A percentile compares a stretch with the other conserved stretches of the same genome.
phyloP scores from a whole-genome alignment of 2,797 vertebrate species.

The Serranus cabrilla region DNA sequence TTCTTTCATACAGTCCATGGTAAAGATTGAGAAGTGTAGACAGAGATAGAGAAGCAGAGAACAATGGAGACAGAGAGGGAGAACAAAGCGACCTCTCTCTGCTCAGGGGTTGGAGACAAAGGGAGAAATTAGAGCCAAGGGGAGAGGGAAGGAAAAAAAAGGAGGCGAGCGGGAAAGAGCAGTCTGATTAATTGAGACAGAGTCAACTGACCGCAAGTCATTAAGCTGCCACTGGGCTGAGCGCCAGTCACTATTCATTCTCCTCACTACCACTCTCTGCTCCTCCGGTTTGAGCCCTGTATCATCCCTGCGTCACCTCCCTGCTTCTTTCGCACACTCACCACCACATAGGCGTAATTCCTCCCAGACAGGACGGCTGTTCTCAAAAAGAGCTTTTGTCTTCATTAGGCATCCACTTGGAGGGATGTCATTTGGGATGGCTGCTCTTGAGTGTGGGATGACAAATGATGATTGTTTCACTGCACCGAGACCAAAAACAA shows the following conservation, averaged over 20 bases:
- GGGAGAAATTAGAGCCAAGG: conserved; percentile 59
- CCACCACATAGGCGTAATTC: conserved; percentile 62
- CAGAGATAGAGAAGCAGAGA: conserved; percentile 45
- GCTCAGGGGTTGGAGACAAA: conserved; percentile 47
- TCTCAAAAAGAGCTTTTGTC: conserved; percentile 65
- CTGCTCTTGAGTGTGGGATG: conserved; percentile 58
- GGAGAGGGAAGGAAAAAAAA: conserved; percentile 38
- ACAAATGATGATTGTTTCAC: conserved; percentile 62
- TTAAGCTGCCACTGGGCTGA: conserved; percentile 83
- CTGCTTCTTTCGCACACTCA: conserved; percentile 63
- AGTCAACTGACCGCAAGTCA: conserved; percentile 85
- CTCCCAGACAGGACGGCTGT: conserved; percentile 64
- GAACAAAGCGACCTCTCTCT: conserved; percentile 51
- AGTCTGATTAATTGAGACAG: conserved; percentile 86
- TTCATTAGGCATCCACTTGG: conserved; percentile 69
- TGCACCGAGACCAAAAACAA: conserved; percentile 42
- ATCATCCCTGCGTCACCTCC: conserved; percentile 72
- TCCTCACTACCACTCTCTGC: conserved; percentile 63
- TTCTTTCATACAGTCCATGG: no score
- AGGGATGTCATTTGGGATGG: conserved; percentile 58
- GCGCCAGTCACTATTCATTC: conserved; percentile 83
- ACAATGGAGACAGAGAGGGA: conserved; percentile 36
- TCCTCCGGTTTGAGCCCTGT: conserved; percentile 59
- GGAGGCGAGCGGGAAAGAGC: conserved; percentile 71
- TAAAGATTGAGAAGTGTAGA: conserved; percentile 22